A percentile compares a stretch with the other conserved stretches of the same genome.
These are phyloP conservation scores for Machimus rusticus DNA, from an alignment of 2,888 invertebrate species.

Conservation along the genomic window DNA sequence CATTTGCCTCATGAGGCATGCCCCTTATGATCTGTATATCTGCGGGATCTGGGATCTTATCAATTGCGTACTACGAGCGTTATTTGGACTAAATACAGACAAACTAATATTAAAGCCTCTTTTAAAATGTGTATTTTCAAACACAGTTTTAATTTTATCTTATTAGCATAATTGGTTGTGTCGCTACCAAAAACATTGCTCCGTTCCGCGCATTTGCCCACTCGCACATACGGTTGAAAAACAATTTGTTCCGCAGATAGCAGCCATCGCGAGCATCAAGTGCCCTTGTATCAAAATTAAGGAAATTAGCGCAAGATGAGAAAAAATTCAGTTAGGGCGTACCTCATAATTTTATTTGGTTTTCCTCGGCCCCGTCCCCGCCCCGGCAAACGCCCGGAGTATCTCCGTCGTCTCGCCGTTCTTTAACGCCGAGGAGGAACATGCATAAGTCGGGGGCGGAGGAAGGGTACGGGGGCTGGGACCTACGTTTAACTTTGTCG, in stretches of 20 bases:
- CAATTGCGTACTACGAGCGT: too few relatives aligned
- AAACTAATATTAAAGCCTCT: too few relatives aligned
- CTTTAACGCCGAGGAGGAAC: not conserved
- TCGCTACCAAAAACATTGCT: not conserved
- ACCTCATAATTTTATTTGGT: not conserved
- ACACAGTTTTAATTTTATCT: too few relatives aligned
- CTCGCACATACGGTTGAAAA: not conserved
- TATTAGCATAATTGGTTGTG: too few relatives aligned
- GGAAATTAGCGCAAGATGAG: constrained; percentile 1
- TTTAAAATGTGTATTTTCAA: too few relatives aligned
- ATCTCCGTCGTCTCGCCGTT: not conserved
- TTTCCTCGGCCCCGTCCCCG: not conserved
- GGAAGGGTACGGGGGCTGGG: not conserved
- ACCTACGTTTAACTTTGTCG: not conserved
- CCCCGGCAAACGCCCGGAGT: not conserved
- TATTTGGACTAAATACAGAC: too few relatives aligned
- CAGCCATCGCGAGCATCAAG: not conserved
- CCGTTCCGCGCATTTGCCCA: not conserved
- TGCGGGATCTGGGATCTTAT: too few relatives aligned
- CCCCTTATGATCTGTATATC: too few relatives aligned
- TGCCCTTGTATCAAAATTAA: not conserved
- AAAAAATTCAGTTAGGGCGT: not conserved
- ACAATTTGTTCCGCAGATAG: not conserved
- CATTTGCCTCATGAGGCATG: too few relatives aligned
- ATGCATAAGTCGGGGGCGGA: not conserved